phyloP scores from a whole-genome alignment of 1,140 invertebrate species.

The Bactericera cockerelli region DNA sequence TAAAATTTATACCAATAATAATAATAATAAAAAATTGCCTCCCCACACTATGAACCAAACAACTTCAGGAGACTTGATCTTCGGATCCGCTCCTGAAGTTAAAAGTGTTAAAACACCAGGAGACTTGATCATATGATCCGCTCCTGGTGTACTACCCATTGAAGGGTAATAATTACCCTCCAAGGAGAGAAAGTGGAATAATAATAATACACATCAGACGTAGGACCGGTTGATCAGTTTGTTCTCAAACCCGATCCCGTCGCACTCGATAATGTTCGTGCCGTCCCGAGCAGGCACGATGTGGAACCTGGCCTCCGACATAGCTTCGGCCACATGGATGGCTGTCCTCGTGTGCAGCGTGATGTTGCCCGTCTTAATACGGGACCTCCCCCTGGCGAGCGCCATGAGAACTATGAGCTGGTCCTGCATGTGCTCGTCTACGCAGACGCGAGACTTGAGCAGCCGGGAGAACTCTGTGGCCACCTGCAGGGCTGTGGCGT shows the following conservation, averaged over 20 bases:
- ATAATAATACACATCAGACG: no score
- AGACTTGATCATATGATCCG: no score
- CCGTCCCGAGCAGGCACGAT: slow-evolving; percentile 18
- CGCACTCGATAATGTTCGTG: slow-evolving; percentile 28
- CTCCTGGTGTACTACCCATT: no score
- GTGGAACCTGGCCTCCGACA: slow-evolving; percentile 34
- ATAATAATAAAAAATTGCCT: no score
- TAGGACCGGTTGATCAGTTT: neutral
- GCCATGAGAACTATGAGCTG: slow-evolving; percentile 81
- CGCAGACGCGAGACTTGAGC: slow-evolving; percentile 34
- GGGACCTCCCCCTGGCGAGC: slow-evolving; percentile 55
- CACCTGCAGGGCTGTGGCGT: neutral
- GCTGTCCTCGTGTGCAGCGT: slow-evolving; percentile 74
- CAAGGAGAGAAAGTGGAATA: no score
- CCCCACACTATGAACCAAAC: no score
- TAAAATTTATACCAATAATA: no score
- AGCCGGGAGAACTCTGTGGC: slow-evolving; percentile 1
- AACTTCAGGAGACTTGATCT: no score
- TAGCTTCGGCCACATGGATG: slow-evolving; percentile 54
- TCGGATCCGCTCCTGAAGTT: no score
- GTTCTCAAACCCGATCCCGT: slow-evolving; percentile 27
- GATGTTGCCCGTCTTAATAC: slow-evolving; percentile 43
- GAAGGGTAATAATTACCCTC: no score
- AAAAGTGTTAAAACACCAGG: no score
- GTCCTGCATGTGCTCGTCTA: slow-evolving; percentile 54